Percentiles rank a stretch among this genome's conserved stretches.
These are phyloP conservation scores for Tenebrosternarchus preto DNA, from an alignment of 2,113 vertebrate genomes.

Conservation along the genomic window DNA sequence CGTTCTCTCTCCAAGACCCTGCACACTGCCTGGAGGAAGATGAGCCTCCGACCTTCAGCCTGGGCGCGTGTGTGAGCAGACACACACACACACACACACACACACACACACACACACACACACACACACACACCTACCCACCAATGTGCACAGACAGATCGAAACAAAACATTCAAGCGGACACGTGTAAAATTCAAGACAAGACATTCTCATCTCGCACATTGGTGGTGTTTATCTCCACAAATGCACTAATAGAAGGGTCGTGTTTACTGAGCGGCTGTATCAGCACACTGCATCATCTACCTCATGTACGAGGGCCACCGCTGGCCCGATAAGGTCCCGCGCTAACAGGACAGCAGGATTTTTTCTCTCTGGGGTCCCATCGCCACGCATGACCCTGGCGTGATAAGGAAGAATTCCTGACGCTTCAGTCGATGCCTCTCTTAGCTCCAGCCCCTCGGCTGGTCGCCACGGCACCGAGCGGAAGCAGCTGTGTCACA, in stretches of 20 bases:
- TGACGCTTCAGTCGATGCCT: neutral
- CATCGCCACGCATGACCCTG: neutral
- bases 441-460: neutral
- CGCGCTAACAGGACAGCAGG: neutral
- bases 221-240: neutral
- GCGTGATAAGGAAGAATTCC: neutral
- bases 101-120: slow-evolving; percentile 2
- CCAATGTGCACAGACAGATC: no score
- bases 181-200: neutral
- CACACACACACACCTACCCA: neutral
- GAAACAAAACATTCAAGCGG: neutral
- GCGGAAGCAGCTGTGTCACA: neutral
- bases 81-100: neutral
- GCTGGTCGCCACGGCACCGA: neutral
- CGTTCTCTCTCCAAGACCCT: slow-evolving; percentile 18
- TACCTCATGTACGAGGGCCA: slow-evolving; percentile 6
- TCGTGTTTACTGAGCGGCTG: neutral
- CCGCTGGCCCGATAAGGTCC: neutral
- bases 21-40: slow-evolving; percentile 45
- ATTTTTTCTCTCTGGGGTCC: slow-evolving; percentile 11
- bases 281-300: neutral
- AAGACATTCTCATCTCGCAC: slow-evolving; percentile 5
- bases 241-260: neutral
- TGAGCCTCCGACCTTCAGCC: slow-evolving; percentile 49
- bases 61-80: neutral